Evolutionary conservation across 2,113 vertebrate genomes (phyloP).

Genomic region (Dipodomys merriami): DNA sequence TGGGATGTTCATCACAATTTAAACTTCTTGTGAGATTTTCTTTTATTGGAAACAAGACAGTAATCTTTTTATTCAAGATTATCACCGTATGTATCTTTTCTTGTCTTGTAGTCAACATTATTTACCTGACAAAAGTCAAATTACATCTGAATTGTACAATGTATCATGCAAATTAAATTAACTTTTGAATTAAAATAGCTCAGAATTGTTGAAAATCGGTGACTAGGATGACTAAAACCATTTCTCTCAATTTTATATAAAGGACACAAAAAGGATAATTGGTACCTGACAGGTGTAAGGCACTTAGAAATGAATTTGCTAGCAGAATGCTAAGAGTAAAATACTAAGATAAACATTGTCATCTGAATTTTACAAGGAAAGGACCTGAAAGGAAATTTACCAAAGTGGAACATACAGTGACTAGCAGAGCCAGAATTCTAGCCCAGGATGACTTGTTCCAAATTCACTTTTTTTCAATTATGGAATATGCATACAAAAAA

Average conservation of each 20-base stretch:
- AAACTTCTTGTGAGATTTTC: slow-evolving; percentile 8
- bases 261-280: not conserved
- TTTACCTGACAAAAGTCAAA: not conserved
- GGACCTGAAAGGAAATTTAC: not conserved
- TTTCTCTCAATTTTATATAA: slow-evolving; percentile 19
- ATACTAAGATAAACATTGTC: not conserved
- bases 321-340: not conserved
- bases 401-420: not conserved
- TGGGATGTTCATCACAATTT: not conserved
- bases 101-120: not conserved
- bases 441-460: not conserved
- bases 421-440: not conserved
- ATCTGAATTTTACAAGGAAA: not conserved
- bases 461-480: not conserved
- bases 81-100: not conserved
- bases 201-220: slow-evolving; percentile 23
- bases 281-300: not conserved
- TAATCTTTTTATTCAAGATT: slow-evolving; percentile 7
- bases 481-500: not conserved
- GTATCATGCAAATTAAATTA: not conserved
- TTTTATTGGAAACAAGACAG: not conserved
- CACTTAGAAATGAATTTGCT: slow-evolving; percentile 31
- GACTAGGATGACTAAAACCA: not conserved
- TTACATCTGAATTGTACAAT: not conserved
- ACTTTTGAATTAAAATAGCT: slow-evolving; percentile 16